A percentile compares a stretch with the other conserved stretches of the same genome.
These are phyloP conservation scores for Gila orcuttii DNA, from an alignment of 2,113 vertebrate genomes.

Conservation along the genomic window DNA sequence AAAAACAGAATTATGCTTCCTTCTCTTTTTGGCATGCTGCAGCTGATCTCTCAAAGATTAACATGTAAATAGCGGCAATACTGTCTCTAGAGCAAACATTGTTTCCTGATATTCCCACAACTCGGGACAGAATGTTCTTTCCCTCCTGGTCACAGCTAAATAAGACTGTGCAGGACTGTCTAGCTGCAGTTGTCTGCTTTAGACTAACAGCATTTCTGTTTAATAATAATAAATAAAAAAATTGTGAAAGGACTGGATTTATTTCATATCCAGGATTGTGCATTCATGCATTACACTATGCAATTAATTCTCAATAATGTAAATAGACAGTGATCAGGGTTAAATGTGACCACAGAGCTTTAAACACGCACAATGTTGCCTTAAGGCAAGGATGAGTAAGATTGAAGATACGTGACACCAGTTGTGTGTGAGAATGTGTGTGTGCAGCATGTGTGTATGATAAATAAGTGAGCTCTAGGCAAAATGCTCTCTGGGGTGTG, in stretches of 20 bases:
- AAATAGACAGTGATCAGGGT: not conserved
- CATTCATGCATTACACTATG: slow-evolving; percentile 6
- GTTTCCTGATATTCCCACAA: slow-evolving; percentile 53
- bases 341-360: not conserved
- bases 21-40: slow-evolving; percentile 40
- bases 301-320: not conserved
- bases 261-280: not conserved
- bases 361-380: not conserved
- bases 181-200: not conserved
- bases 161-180: not conserved
- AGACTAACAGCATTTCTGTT: slow-evolving; percentile 1
- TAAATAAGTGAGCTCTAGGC: slow-evolving; percentile 16
- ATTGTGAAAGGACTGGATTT: not conserved
- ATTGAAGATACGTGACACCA: slow-evolving; percentile 14
- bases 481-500: slow-evolving; percentile 8
- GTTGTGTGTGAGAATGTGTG: slow-evolving; percentile 2
- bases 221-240: not conserved
- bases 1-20: not conserved
- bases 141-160: slow-evolving; percentile 23
- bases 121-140: slow-evolving; percentile 51
- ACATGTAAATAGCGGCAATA: slow-evolving; percentile 48
- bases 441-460: not conserved
- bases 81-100: slow-evolving; percentile 55
- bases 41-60: slow-evolving; percentile 50
- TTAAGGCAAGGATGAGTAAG: slow-evolving; percentile 9